Conservation (phyloP, 2,113 vertebrate species). For the Cettia cetti region DNA sequence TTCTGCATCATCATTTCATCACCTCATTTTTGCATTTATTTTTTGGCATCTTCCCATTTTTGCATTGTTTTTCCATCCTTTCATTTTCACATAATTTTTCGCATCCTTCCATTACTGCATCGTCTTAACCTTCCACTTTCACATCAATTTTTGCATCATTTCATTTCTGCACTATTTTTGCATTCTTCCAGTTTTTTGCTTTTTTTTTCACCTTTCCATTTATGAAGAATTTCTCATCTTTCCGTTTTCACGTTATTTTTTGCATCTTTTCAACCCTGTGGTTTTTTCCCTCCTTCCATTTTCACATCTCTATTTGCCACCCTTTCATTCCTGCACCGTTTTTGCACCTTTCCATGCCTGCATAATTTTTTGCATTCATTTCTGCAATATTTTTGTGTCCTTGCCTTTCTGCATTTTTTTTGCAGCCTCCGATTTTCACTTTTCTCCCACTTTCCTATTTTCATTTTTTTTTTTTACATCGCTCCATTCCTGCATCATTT, state of each 20-base stretch:
- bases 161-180: rapidly evolving
- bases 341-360: neutral
- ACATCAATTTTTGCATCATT: too few species aligned
- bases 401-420: neutral
- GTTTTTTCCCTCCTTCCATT: neutral
- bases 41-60: neutral
- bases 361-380: neutral
- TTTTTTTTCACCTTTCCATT: neutral
- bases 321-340: neutral
- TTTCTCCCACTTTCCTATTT: neutral
- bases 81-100: neutral
- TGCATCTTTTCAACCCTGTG: neutral
- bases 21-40: neutral
- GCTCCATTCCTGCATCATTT: rapidly evolving
- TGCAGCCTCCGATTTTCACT: neutral
- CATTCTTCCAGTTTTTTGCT: neutral
- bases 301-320: neutral
- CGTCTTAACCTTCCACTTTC: neutral
- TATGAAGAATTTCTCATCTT: neutral
- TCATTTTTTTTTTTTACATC: rapidly evolving
- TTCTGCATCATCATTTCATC: neutral
- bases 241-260: rapidly evolving
- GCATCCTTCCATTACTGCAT: neutral
- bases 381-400: neutral
- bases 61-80: neutral